Conservation (phyloP, 2,888 invertebrate genomes). For the Pammene fasciana region DNA sequence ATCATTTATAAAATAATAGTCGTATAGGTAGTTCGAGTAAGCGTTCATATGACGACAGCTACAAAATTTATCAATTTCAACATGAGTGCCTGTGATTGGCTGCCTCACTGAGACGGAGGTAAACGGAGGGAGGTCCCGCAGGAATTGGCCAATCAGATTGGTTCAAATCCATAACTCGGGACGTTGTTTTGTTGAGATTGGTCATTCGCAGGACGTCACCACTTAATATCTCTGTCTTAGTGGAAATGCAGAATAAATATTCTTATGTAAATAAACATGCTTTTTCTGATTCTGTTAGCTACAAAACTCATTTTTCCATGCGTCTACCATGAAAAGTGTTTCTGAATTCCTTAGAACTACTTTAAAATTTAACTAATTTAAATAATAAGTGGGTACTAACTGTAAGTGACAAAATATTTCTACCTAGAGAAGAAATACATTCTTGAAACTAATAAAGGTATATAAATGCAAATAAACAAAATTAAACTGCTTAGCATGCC, state of each 20-base stretch:
- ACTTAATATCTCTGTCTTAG: no score
- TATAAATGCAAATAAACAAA: slow-evolving; percentile 38
- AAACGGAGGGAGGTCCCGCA: not conserved
- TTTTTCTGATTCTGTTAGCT: slow-evolving; percentile 15
- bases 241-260: slow-evolving; percentile 9
- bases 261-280: slow-evolving; percentile 29
- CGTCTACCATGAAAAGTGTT: slow-evolving; percentile 28
- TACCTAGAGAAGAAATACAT: slow-evolving; percentile 16
- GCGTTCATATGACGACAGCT: slow-evolving; percentile 24
- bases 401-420: not conserved
- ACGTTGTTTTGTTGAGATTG: not conserved
- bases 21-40: slow-evolving; percentile 7
- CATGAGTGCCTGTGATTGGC: not conserved
- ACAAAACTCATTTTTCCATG: slow-evolving; percentile 28
- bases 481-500: slow-evolving; percentile 35
- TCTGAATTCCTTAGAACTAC: slow-evolving; percentile 12
- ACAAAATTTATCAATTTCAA: slow-evolving; percentile 12
- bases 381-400: slow-evolving; percentile 15
- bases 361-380: slow-evolving; percentile 8
- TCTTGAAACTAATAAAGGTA: slow-evolving; percentile 13
- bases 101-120: not conserved
- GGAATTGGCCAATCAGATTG: not conserved
- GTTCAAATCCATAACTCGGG: not conserved
- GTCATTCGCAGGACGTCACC: not conserved
- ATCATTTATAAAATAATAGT: not conserved